Percentiles rank a stretch among this genome's conserved stretches.
phyloP scores from a whole-genome alignment of 1,140 invertebrate genomes.

The Acromyrmex charruanus region DNA sequence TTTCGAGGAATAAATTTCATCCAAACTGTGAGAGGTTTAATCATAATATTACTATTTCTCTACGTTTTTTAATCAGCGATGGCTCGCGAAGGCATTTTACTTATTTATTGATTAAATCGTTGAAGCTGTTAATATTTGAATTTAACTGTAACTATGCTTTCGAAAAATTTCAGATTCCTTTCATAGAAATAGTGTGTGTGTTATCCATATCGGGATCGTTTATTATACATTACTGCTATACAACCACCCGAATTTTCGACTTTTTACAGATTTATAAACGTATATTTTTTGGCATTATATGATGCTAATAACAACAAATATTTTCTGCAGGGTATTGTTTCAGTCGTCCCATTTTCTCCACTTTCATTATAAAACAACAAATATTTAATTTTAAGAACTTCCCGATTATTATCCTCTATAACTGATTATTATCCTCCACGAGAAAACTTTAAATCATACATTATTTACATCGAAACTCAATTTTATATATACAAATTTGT shows the following conservation, averaged over 20 bases:
- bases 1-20: too few relatives aligned
- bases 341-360: background rate
- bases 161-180: background rate
- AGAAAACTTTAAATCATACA: background rate
- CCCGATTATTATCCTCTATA: background rate
- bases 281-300: background rate
- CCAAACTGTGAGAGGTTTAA: too few relatives aligned
- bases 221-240: background rate
- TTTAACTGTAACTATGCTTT: background rate
- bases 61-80: too few relatives aligned
- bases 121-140: too few relatives aligned
- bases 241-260: background rate
- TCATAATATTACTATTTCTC: too few relatives aligned
- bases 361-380: background rate
- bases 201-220: background rate
- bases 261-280: background rate
- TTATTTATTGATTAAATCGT: too few relatives aligned
- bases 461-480: background rate
- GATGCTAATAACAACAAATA: background rate
- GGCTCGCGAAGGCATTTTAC: too few relatives aligned
- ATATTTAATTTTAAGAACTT: background rate
- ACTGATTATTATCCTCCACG: background rate
- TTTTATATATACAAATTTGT: background rate
- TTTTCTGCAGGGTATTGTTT: background rate
- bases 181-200: background rate